phyloP scores from a whole-genome alignment of 1,140 invertebrate species.

The Diachasma alloeum region DNA sequence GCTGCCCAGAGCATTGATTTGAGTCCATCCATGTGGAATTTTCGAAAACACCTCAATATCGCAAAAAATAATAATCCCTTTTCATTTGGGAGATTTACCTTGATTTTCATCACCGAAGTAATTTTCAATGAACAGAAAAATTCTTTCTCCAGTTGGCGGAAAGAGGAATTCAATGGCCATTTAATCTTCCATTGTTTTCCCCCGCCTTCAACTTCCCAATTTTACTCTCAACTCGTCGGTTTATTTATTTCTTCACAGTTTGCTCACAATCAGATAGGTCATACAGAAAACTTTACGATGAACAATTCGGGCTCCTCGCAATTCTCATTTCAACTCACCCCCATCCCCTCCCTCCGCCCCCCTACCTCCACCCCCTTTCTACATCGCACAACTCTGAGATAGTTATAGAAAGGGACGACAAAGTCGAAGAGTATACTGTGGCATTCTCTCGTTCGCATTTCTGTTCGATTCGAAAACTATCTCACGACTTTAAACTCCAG shows the following conservation, averaged over 20 bases:
- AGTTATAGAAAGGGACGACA: neutral
- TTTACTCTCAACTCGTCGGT: neutral
- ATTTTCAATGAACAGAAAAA: neutral
- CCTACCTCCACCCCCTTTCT: neutral
- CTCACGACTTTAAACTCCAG: neutral
- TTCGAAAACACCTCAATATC: neutral
- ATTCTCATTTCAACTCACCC: neutral
- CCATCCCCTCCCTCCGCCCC: neutral
- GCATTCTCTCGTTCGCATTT: slow-evolving; percentile 2
- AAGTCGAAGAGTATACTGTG: neutral
- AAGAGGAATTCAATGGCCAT: neutral
- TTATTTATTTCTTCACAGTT: neutral
- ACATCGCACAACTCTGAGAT: neutral
- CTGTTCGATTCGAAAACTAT: slow-evolving; percentile 11
- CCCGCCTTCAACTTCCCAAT: neutral
- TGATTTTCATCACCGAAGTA: neutral
- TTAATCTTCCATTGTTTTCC: neutral
- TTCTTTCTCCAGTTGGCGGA: too few relatives aligned
- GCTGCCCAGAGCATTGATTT: neutral
- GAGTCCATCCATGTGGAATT: neutral
- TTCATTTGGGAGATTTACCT: too few relatives aligned
- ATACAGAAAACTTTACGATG: neutral
- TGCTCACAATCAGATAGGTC: slow-evolving; percentile 7
- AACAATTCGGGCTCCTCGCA: neutral
- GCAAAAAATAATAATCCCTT: too few relatives aligned